A percentile compares a stretch with the other conserved stretches of the same genome.
phyloP scores from a whole-genome alignment of 2,797 vertebrate genomes.

The Chrosomus eos region DNA sequence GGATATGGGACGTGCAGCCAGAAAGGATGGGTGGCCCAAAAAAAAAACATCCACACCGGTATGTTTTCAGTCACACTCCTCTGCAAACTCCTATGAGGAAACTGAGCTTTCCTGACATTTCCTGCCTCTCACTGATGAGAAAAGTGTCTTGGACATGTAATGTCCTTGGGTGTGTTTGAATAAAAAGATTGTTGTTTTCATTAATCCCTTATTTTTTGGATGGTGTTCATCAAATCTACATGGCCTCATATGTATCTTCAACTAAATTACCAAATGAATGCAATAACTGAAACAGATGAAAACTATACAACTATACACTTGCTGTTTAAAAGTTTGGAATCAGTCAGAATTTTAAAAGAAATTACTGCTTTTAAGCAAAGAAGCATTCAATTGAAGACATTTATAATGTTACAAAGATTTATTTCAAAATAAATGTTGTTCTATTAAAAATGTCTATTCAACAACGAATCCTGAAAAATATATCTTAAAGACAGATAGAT shows the following conservation, averaged over 20 bases:
- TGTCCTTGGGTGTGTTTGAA: conserved; percentile 17
- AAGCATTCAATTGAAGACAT: neutral
- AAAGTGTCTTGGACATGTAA: conserved; percentile 18
- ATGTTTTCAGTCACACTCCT: conserved; percentile 26
- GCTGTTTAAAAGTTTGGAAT: neutral
- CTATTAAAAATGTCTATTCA: neutral
- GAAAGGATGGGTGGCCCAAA: conserved; percentile 53
- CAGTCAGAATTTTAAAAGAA: neutral
- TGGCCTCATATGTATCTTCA: neutral
- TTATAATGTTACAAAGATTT: neutral
- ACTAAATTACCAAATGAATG: neutral
- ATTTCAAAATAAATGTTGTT: neutral
- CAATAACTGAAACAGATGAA: neutral
- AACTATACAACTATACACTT: neutral
- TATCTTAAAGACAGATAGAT: too few relatives aligned
- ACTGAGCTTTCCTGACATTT: conserved; percentile 29
- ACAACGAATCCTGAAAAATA: neutral
- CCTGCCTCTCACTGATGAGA: conserved; percentile 22
- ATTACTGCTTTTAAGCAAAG: neutral
- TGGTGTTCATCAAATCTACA: neutral
- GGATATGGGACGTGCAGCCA: conserved; percentile 16
- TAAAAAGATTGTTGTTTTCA: conserved; percentile 19
- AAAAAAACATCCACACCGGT: conserved; percentile 1
- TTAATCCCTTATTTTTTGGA: neutral
- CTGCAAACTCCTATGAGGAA: conserved; percentile 43